Conservation (phyloP, 2,113 vertebrate species). For the Cyanoramphus novaezelandiae region DNA sequence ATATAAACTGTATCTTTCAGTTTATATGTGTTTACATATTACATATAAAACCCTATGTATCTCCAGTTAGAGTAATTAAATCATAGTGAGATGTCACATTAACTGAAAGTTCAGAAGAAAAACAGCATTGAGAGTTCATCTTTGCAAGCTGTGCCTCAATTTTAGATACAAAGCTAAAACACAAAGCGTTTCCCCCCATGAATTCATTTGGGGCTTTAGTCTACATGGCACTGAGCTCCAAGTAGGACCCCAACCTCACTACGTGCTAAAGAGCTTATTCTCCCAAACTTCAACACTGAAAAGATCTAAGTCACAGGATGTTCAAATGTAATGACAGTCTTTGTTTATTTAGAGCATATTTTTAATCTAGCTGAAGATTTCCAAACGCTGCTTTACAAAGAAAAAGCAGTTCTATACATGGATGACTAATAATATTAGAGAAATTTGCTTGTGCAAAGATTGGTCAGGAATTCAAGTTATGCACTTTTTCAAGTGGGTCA, state of each 20-base stretch:
- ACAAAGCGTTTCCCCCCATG: not conserved
- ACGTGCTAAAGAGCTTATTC: not conserved
- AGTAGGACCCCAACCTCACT: rapidly evolving
- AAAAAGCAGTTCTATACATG: not conserved
- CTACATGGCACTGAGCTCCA: not conserved
- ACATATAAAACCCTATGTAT: not conserved
- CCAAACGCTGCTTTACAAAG: not conserved
- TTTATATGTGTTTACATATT: not conserved
- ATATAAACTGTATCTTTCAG: not conserved
- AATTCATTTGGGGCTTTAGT: not conserved
- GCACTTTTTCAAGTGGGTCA: slow-evolving; percentile 62
- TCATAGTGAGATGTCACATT: not conserved
- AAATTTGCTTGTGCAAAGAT: slow-evolving; percentile 17
- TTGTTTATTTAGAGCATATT: not conserved
- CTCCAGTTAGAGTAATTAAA: not conserved
- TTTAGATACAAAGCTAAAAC: not conserved
- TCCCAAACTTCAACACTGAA: not conserved
- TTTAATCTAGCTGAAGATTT: slow-evolving; percentile 10
- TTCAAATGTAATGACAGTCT: not conserved
- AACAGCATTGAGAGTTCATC: not conserved
- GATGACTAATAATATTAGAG: slow-evolving; percentile 30
- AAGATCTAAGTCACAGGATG: not conserved
- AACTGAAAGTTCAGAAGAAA: slow-evolving; percentile 2
- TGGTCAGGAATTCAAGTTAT: slow-evolving; percentile 69
- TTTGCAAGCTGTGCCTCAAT: not conserved